Percentiles rank a stretch among this genome's conserved stretches.
Evolutionary conservation across 2,113 vertebrate species (phyloP).

Genomic region (Grammomys dolichurus): DNA sequence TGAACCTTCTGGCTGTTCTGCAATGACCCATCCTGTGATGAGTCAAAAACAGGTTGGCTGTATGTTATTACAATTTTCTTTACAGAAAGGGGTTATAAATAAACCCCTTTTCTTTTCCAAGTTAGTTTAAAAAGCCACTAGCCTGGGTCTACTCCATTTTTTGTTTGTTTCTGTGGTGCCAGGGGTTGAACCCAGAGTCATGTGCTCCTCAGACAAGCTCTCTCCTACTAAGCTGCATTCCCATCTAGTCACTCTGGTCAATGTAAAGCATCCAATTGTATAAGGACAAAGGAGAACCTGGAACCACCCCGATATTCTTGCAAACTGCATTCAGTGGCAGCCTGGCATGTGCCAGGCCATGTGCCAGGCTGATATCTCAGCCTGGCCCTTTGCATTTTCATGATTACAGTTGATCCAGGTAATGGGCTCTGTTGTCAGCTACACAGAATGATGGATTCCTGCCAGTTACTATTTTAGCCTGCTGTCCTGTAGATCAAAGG

Average conservation of each 20-base stretch:
- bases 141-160: background rate
- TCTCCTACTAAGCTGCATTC: background rate
- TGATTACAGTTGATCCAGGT: background rate
- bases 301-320: background rate
- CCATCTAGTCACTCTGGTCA: background rate
- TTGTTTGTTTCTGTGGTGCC: background rate
- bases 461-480: conserved; percentile 22
- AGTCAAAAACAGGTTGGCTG: background rate
- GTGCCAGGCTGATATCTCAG: background rate
- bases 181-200: background rate
- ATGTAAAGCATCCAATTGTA: background rate
- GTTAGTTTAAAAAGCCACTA: conserved; percentile 18
- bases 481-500: conserved; percentile 3
- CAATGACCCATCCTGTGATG: conserved; percentile 28
- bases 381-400: conserved; percentile 18
- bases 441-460: conserved; percentile 48
- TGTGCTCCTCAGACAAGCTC: background rate
- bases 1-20: background rate
- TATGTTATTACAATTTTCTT: conserved; percentile 36
- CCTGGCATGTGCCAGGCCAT: background rate
- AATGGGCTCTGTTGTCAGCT: background rate
- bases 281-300: background rate
- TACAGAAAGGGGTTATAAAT: background rate
- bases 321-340: conserved; percentile 14
- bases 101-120: conserved; percentile 4